Conservation (phyloP, 2,113 vertebrate genomes). For the Xyrauchen texanus region DNA sequence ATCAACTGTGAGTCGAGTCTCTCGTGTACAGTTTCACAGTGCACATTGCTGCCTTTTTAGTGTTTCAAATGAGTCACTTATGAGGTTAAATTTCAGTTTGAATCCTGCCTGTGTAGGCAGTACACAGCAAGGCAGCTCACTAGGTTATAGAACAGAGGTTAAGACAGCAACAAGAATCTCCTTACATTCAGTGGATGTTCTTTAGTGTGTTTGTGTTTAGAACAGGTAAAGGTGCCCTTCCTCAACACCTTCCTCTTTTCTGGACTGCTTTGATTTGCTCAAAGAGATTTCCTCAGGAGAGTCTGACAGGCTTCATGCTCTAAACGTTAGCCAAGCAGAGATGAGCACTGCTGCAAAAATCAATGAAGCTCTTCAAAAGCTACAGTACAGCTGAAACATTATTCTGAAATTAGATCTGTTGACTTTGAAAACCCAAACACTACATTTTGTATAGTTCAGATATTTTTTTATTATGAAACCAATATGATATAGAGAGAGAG, state of each 20-base stretch:
- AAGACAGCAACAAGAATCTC: conserved; percentile 1
- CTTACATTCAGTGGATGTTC: not conserved
- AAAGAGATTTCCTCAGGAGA: conserved; percentile 14
- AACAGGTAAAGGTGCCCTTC: conserved; percentile 26
- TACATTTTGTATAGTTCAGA: conserved; percentile 56
- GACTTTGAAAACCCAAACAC: conserved; percentile 60
- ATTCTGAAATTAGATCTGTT: conserved; percentile 69
- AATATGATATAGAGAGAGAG: too few relatives aligned
- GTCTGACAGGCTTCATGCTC: conserved; percentile 17
- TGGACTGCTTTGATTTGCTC: conserved; percentile 27
- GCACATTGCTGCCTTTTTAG: too few relatives aligned
- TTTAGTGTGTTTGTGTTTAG: not conserved
- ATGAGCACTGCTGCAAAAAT: conserved; percentile 70
- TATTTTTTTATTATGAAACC: not conserved
- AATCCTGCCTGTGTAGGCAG: too few relatives aligned
- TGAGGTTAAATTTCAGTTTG: too few relatives aligned
- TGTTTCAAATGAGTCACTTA: too few relatives aligned
- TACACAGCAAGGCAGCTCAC: too few relatives aligned
- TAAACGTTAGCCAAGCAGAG: conserved; percentile 47
- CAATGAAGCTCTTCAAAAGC: conserved; percentile 73
- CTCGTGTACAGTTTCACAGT: too few relatives aligned
- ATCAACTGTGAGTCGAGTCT: too few relatives aligned
- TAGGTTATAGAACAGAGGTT: too few relatives aligned
- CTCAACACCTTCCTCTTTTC: not conserved
- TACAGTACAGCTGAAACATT: conserved; percentile 66